Conservation (phyloP, 2,113 vertebrate species). For the Solea senegalensis region DNA sequence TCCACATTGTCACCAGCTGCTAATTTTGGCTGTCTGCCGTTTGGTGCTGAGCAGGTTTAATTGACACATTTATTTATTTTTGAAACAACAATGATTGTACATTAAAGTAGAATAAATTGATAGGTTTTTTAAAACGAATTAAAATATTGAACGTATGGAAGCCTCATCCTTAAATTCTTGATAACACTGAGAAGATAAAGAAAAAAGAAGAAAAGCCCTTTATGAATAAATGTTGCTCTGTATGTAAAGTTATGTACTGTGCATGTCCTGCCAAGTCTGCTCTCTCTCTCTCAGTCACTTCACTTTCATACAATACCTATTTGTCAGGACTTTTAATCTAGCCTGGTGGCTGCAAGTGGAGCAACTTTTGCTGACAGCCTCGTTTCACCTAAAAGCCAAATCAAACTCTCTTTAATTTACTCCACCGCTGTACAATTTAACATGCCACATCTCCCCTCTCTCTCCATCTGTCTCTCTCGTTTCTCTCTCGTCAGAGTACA, state of each 20-base stretch:
- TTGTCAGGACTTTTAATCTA: conserved; percentile 54
- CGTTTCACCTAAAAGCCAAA: conserved; percentile 61
- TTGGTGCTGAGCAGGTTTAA: no score
- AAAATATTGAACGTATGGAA: no score
- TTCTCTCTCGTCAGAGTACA: conserved; percentile 42
- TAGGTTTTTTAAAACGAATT: no score
- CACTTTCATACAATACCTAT: conserved; percentile 34
- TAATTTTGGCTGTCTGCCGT: no score
- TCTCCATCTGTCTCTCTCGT: neutral
- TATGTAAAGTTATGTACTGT: conserved; percentile 8
- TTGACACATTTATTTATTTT: no score
- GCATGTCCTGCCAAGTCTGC: neutral
- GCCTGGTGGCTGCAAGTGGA: conserved; percentile 34
- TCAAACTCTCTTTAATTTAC: conserved; percentile 65
- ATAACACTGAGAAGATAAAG: no score
- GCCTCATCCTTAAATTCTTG: no score
- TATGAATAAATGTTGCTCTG: neutral
- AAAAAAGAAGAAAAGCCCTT: neutral
- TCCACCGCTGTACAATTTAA: conserved; percentile 33
- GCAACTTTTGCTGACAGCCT: conserved; percentile 52
- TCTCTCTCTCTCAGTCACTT: conserved; percentile 1
- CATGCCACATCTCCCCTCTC: conserved; percentile 22
- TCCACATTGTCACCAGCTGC: no score
- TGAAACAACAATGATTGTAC: no score
- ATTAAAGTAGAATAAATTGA: no score